Percentiles rank a stretch among this genome's conserved stretches.
Evolutionary conservation across 2,797 vertebrate species (phyloP).

Genomic region (Emys orbicularis): DNA sequence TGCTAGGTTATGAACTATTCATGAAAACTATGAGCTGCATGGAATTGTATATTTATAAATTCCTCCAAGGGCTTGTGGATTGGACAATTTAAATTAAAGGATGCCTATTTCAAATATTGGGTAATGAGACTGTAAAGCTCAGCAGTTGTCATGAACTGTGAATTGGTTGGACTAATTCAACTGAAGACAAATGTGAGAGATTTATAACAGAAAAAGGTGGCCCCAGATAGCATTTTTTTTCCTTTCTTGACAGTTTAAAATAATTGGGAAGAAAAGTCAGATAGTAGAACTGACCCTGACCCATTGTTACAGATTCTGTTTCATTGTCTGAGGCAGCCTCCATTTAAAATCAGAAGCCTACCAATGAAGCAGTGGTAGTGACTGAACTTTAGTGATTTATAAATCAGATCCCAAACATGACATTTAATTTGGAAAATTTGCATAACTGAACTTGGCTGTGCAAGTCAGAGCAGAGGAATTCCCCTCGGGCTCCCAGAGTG

Average conservation of each 20-base stretch:
- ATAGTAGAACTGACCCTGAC: neutral
- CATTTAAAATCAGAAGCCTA: neutral
- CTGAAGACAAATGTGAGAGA: neutral
- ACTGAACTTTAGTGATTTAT: neutral
- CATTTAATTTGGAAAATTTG: neutral
- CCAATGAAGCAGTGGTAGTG: neutral
- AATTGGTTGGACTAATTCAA: neutral
- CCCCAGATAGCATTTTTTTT: neutral
- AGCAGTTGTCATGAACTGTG: neutral
- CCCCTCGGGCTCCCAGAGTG: neutral
- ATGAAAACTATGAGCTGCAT: neutral
- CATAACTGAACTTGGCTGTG: neutral
- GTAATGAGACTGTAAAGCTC: neutral
- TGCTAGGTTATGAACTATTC: neutral
- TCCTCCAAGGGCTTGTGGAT: neutral
- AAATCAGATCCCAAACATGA: neutral
- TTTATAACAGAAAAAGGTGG: neutral
- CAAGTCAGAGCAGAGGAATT: neutral
- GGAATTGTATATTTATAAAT: neutral
- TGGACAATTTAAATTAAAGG: neutral
- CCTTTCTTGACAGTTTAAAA: neutral
- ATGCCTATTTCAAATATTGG: neutral
- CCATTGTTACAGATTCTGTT: neutral
- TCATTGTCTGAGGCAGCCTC: neutral
- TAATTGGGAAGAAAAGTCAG: neutral